Evolutionary conservation across 2,797 vertebrate genomes (phyloP).

Genomic region (Tenualosa ilisha): DNA sequence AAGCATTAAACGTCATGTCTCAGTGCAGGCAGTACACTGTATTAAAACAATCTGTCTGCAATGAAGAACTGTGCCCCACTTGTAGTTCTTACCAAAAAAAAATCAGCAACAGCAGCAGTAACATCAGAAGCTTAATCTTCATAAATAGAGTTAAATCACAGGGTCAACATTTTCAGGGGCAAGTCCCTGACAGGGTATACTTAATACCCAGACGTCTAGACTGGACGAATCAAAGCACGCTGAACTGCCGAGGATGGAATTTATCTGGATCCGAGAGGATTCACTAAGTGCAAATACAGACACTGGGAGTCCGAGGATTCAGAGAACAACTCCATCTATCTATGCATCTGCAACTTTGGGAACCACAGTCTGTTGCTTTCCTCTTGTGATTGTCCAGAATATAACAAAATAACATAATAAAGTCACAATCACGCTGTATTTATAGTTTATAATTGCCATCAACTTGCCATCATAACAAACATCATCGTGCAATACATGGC

Average conservation of each 20-base stretch:
- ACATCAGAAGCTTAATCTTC: background rate
- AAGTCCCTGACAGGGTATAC: constrained; percentile 2
- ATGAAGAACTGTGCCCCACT: background rate
- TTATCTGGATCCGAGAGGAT: background rate
- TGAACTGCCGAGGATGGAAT: background rate
- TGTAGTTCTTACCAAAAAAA: constrained; percentile 13
- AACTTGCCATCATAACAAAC: too few relatives aligned
- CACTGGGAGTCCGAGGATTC: background rate
- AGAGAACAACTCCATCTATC: background rate
- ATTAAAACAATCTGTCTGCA: background rate
- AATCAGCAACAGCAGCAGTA: background rate
- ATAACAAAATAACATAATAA: background rate
- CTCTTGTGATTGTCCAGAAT: background rate
- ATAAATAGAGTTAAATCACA: constrained; percentile 16
- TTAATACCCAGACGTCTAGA: constrained; percentile 16
- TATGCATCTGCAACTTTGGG: background rate
- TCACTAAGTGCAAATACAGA: constrained; percentile 9
- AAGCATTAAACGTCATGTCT: background rate
- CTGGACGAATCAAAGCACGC: background rate
- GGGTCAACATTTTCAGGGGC: constrained; percentile 8
- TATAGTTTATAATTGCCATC: too few relatives aligned
- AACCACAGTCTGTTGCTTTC: background rate
- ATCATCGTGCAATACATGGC: background rate
- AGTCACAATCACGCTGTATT: background rate
- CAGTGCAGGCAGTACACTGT: background rate